Conservation (phyloP, 2,797 vertebrate genomes). For the Galagoides demidoff region DNA sequence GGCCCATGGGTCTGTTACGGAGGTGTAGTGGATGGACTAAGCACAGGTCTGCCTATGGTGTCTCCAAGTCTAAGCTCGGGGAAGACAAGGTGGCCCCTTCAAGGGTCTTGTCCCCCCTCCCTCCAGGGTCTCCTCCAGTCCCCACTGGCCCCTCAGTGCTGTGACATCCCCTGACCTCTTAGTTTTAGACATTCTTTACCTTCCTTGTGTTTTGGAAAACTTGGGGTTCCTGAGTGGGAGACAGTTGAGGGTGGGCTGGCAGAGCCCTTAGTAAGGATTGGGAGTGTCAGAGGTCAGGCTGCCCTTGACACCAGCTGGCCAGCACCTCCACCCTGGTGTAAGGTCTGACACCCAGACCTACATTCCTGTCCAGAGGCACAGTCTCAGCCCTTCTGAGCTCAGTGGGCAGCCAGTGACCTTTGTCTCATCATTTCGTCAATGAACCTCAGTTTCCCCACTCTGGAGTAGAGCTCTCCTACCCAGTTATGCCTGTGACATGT, state of each 20-base stretch:
- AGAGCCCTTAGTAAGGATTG: neutral
- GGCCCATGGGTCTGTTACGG: neutral
- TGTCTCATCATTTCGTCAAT: neutral
- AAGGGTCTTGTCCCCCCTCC: neutral
- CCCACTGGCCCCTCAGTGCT: neutral
- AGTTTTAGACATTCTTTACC: neutral
- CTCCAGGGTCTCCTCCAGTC: neutral
- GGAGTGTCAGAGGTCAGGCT: neutral
- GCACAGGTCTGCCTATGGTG: accelerated
- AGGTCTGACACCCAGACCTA: no score
- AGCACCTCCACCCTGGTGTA: neutral
- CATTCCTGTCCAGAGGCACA: neutral
- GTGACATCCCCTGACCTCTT: neutral
- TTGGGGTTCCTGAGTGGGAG: no score
- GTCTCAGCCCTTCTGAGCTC: neutral
- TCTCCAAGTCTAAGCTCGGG: neutral
- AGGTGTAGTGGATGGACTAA: neutral
- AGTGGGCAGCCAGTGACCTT: neutral
- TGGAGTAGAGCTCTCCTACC: neutral
- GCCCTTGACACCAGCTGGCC: neutral
- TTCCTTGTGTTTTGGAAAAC: neutral
- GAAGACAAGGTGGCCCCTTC: neutral
- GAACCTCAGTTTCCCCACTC: neutral
- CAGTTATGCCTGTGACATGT: neutral
- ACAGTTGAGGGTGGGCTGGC: no score